phyloP scores from a whole-genome alignment of 1,140 invertebrate genomes.

The Zaprionus davidi region DNA sequence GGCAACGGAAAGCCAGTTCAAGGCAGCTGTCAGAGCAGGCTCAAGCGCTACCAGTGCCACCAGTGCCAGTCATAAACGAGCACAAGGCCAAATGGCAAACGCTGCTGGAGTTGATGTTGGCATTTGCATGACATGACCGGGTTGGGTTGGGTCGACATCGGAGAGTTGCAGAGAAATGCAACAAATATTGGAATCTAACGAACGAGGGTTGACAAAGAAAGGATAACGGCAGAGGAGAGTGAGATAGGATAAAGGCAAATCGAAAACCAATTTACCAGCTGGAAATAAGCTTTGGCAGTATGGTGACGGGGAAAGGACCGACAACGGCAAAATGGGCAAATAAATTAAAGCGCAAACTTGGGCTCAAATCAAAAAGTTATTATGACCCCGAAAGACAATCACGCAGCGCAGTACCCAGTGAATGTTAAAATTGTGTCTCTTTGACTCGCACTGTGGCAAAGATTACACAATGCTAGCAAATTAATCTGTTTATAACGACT shows the following conservation, averaged over 20 bases:
- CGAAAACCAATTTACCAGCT: slow-evolving; percentile 72
- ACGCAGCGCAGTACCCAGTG: slow-evolving; percentile 27
- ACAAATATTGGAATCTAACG: slow-evolving; percentile 19
- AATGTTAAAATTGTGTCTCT: slow-evolving; percentile 42
- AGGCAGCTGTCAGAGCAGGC: slow-evolving; percentile 34
- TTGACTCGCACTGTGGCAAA: slow-evolving; percentile 32
- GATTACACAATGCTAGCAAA: slow-evolving; percentile 77
- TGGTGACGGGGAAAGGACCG: background rate
- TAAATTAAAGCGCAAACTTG: slow-evolving; percentile 71
- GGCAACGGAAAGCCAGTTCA: slow-evolving; percentile 36
- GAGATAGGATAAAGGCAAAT: slow-evolving; percentile 50
- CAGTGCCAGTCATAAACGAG: slow-evolving; percentile 61
- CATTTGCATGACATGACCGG: slow-evolving; percentile 52
- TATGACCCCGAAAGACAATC: slow-evolving; percentile 70
- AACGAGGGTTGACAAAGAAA: background rate
- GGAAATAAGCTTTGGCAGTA: slow-evolving; percentile 48
- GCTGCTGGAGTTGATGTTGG: slow-evolving; percentile 38
- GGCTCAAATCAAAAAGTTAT: slow-evolving; percentile 75
- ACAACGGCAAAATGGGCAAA: slow-evolving; percentile 31
- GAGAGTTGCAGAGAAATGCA: slow-evolving; percentile 27
- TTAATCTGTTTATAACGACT: slow-evolving; percentile 81
- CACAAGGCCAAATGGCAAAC: slow-evolving; percentile 53
- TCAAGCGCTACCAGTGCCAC: slow-evolving; percentile 18
- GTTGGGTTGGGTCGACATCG: background rate
- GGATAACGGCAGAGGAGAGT: slow-evolving; percentile 1